Base-by-base conservation (phyloP, 2,797 vertebrate genomes). In the Pelochelys cantorii region DNA sequence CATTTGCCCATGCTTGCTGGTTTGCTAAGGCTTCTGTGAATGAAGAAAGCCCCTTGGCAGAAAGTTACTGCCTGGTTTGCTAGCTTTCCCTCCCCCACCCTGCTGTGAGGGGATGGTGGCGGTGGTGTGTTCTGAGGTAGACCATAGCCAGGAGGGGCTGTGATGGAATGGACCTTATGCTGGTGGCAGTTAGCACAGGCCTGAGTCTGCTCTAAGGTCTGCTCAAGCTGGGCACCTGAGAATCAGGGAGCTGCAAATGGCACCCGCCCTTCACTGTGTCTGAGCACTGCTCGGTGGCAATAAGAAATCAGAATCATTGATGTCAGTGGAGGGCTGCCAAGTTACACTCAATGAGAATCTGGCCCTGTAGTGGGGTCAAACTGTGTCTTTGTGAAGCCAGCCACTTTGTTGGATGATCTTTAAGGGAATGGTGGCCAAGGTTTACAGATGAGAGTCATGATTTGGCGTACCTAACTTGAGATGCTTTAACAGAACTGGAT, bases 391-490 rank as follows among this genome's bases (percentile, higher is more conserved):
- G 37, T 25, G 62, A 65, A 17, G 15, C 4, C 62, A 65, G 31
- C 62, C 23, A 11, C 25, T 42, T 37, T 12, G 11, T 22, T 12
- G 11, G 10, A 15, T 59, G 56, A 59, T 34, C 52, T 54, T 68
- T 17, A 11, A 85, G 82, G 79, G 48, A 83, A 5, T 9, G 81
- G n/a, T 10, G 1, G n/a, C 55, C 54, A 74, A 54, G 34, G 60
- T 86, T 81, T 89, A 42, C 20, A 74, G 37, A 74, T 25, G 37
- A 42, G 71, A 42, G 20, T 74, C 18, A 18, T 22, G 25, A 12
- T 42, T 59, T 75, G 20, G 37, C 62, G 3, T 15, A n/a, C 71
- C 37, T 23, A 48, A 68, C 93, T 90, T 94, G 84, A 91, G 31
- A 13, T 75, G 37, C 37, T 22, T 75, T 48, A 75, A 13, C 34